Evolutionary conservation across 2,113 vertebrate species (phyloP), one percentile per base, ranked within the genome.

Genomic region (Oryzias celebensis): DNA sequence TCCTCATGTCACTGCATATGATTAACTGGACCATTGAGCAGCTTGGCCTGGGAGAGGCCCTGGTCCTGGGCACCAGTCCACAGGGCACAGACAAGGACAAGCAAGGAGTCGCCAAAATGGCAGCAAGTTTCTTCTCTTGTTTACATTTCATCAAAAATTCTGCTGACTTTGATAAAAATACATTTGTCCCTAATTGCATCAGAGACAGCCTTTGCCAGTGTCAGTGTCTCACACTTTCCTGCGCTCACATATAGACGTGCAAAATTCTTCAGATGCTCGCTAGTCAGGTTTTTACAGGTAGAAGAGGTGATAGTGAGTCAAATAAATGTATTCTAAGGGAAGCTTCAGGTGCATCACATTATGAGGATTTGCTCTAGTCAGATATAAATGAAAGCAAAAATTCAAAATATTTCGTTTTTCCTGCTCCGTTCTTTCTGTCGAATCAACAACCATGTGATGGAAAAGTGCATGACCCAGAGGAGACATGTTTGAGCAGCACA

Each of bases 11-110:
- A 58, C 89, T 90, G 91, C 89, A 91, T 91, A 89, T 90, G 85
- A 91, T 92, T 92, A 91, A 81, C 88, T 90, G 91, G 87, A 86
- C 87, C 88, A 91, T 89, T 91, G 91, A 84, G 88, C 84, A 91
- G 84, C 83, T 89, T 88, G 89, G 90, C 89, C 83, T 68, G 56
- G 60, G 83, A 82, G 71, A 85, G 75, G 80, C 65, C 68, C 68
- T 41, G 77, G 84, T 83, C 88, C 81, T 84, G 85, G 87, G 89
- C 85, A 88, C 71, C 61, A 53, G 75, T 88, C 89, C 85, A 89
- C 81, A 85, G 88, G 85, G 80, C 88, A 85, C 46, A 54, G 76
- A 58, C 90, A 92, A 91, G 90, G 89, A 77, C 90, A 89, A 71
- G 69, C 41, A 49, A 76, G 58, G 58, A 74, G 58, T 43, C 88